A percentile compares a stretch with the other conserved stretches of the same genome.
These are phyloP conservation scores for Scaptomyza parva DNA, from an alignment of 2,888 invertebrate genomes.

Conservation along the genomic window DNA sequence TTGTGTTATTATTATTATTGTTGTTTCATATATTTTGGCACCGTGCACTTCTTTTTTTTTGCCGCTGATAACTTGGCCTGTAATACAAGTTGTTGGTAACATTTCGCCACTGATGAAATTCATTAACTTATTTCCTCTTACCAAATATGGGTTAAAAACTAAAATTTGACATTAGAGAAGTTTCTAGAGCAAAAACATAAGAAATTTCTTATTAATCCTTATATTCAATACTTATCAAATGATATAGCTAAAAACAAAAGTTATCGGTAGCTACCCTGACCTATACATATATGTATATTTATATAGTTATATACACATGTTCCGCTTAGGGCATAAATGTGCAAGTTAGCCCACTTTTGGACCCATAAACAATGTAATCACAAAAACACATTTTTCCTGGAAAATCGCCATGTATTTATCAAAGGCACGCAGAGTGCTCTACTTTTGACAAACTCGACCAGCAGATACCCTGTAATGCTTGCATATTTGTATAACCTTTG, in stretches of 20 bases:
- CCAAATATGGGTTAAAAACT: background rate
- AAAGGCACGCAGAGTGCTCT: background rate
- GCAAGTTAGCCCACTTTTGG: slow-evolving; percentile 5
- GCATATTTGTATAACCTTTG: background rate
- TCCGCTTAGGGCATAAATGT: too few relatives aligned
- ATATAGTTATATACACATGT: too few relatives aligned
- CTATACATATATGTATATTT: slow-evolving; percentile 13
- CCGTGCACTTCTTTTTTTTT: slow-evolving; percentile 11
- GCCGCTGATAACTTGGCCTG: background rate
- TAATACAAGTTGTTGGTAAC: background rate
- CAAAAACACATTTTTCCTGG: slow-evolving; percentile 10
- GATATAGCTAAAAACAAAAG: background rate
- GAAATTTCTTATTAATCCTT: background rate
- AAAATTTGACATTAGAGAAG: background rate
- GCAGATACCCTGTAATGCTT: slow-evolving; percentile 9
- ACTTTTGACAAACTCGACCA: background rate
- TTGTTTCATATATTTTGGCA: slow-evolving; percentile 9
- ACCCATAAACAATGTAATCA: slow-evolving; percentile 5
- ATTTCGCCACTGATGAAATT: background rate
- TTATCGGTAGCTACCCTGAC: slow-evolving; percentile 23
- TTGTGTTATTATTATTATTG: background rate
- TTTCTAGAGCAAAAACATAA: background rate
- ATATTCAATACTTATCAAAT: background rate
- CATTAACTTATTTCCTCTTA: background rate
- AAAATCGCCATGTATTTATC: slow-evolving; percentile 24